Evolutionary conservation across 1,140 invertebrate genomes (phyloP), one percentile per base, ranked within the genome.

Genomic region (Drosophila mayri): DNA sequence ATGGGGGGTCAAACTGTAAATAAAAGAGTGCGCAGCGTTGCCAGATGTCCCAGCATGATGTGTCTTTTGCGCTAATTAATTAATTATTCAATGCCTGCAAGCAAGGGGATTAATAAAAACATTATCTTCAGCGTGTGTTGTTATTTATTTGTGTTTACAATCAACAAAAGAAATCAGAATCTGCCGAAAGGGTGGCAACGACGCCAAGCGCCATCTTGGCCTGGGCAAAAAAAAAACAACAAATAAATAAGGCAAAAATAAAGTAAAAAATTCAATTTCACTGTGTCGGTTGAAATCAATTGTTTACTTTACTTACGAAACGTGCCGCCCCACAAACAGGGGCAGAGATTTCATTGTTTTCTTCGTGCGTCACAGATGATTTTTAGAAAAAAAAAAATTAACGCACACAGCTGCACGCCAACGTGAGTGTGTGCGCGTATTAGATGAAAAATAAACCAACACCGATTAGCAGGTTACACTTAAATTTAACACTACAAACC

Each of bases 201-300:
- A 61, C 40, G 20, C 32, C 57, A 57, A 60, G 71, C 88, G 80
- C 84, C 66, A 70, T 70, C 37, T 70, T 90, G 73, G 65, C 59
- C 59, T 37, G 58, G 65, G 73, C 25, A 54, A 4, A 25, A 41
- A n/a, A 79, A 78, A 55, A 76, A 88, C 50, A 68, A 66, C 68
- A 80, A 88, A 73, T 76, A 71, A 78, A 72, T 65, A 71, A 66
- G 41, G 60, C 62, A 55, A 90, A 67, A 81, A 79, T 84, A 91
- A 87, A 84, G 83, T 87, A 84, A 84, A 91, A 83, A 90, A 90
- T 83, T 46, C 44, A 67, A 86, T 83, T 90, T 85, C 79, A 81
- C 37, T 77, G 46, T 63, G 54, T 84, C 73, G 18, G 16, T 25
- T 78, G 76, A 91, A 91, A 91, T 78, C 18, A 72, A 81, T 83